These are phyloP conservation scores for Eilema griseolum DNA, from an alignment of 2,888 invertebrate genomes.

Conservation along the genomic window DNA sequence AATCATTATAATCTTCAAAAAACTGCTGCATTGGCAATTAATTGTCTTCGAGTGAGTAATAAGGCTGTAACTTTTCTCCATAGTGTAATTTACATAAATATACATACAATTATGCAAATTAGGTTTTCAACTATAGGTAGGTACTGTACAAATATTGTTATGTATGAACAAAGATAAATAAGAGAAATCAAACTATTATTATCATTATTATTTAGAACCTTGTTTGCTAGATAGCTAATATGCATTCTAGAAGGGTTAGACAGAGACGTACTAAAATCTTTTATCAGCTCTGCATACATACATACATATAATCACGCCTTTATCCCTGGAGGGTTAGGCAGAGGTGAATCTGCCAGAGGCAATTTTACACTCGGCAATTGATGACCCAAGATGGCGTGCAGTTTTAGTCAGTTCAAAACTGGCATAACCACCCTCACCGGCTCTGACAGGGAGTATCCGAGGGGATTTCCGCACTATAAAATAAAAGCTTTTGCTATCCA, in stretches of 20 bases:
- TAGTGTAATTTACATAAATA: slow-evolving; percentile 12
- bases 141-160: slow-evolving; percentile 1
- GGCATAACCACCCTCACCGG: too few species aligned
- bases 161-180: background rate
- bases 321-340: too few species aligned
- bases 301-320: too few species aligned
- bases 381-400: too few species aligned
- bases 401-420: too few species aligned
- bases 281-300: too few species aligned
- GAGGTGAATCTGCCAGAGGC: too few species aligned
- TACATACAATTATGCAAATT: slow-evolving; percentile 8
- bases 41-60: slow-evolving; percentile 9
- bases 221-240: background rate
- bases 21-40: slow-evolving; percentile 7
- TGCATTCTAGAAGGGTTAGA: background rate
- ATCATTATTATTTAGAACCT: background rate
- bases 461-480: too few species aligned
- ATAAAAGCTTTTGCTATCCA: background rate
- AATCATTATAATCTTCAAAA: slow-evolving; percentile 7
- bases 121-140: slow-evolving; percentile 3
- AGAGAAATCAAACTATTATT: background rate
- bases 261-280: background rate
- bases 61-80: slow-evolving; percentile 1
- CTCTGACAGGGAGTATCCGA: too few species aligned
- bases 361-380: too few species aligned